Evolutionary conservation across 2,113 vertebrate species (phyloP), one percentile per base, ranked within the genome.

Genomic region (Henicopernis longicauda): DNA sequence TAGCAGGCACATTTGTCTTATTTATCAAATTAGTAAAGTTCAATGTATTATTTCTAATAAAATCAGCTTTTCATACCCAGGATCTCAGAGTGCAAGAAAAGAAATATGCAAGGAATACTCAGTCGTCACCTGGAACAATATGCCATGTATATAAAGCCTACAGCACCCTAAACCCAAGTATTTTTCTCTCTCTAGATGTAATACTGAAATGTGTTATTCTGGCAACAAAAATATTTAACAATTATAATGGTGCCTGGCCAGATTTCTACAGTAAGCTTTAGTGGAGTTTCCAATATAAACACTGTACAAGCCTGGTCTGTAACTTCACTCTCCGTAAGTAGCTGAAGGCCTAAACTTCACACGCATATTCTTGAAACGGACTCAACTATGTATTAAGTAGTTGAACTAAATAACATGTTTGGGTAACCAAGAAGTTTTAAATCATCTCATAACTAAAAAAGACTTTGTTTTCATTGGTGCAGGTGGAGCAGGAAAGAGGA

Each of bases 251-350:
- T 71, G 57, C 67, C 78, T 93, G 74, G 67, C 76, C 67, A 72
- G 72, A 49, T 81, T 83, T 89, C 34, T 76, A 76, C 66, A 90
- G 38, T 54, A 76, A 91, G 84, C n/a, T 88, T 58, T 29, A 49
- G 73, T 15, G 81, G 74, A 16, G 69, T 10, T 70, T 94, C 95
- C 95, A 96, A 49, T 12, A 61, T 36, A 94, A 97, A 97, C 93
- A 94, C 31, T 38, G 67, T 2, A n/a, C 47, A 67, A 78, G 84
- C 55, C 86, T 82, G 52, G 57, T 69, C 86, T 59, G 3, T 63
- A 85, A 76, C 70, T 72, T 49, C 78, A 70, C 91, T 86, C 86
- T 78, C 40, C 45, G 45, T 19, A 59, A 90, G 71, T 12, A 89
- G 80, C 80, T 80, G 58, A 76, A 95, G 62, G 86, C 58, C 71